Conservation (phyloP, 2,113 vertebrate genomes). For the Climacteris rufus region DNA sequence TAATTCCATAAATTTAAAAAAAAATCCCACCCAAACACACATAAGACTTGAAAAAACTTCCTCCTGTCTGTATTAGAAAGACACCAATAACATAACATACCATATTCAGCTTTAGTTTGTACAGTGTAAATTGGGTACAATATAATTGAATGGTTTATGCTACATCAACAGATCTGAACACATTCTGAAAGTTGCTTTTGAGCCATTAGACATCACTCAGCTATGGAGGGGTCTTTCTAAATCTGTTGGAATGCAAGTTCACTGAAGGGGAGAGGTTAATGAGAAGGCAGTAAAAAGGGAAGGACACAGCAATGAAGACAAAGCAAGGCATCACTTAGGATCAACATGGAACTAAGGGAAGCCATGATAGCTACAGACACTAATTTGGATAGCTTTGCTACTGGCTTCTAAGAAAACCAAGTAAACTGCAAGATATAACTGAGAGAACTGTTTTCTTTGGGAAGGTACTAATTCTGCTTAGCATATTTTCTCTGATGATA, state of each 20-base stretch:
- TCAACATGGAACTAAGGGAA: not conserved
- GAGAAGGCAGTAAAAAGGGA: not conserved
- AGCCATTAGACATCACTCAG: not conserved
- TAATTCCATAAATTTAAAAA: not conserved
- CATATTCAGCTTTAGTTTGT: not conserved
- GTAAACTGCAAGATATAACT: not conserved
- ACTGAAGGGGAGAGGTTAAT: not conserved
- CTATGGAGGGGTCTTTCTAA: not conserved
- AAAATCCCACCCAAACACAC: not conserved
- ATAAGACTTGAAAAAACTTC: not conserved
- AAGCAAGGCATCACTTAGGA: not conserved
- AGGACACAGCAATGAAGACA: not conserved
- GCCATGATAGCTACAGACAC: not conserved
- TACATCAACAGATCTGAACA: not conserved
- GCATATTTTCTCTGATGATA: rapidly evolving
- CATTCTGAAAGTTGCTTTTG: not conserved
- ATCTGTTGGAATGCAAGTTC: not conserved
- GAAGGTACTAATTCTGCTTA: not conserved
- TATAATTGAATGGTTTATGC: not conserved
- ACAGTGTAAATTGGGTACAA: not conserved
- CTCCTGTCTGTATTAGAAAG: not conserved
- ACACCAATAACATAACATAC: not conserved
- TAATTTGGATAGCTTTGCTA: not conserved
- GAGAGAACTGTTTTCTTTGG: not conserved
- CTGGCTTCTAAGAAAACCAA: not conserved